Evolutionary conservation across 2,888 invertebrate species (phyloP), one percentile per base, ranked within the genome.

Genomic region (Tinea pellionella): DNA sequence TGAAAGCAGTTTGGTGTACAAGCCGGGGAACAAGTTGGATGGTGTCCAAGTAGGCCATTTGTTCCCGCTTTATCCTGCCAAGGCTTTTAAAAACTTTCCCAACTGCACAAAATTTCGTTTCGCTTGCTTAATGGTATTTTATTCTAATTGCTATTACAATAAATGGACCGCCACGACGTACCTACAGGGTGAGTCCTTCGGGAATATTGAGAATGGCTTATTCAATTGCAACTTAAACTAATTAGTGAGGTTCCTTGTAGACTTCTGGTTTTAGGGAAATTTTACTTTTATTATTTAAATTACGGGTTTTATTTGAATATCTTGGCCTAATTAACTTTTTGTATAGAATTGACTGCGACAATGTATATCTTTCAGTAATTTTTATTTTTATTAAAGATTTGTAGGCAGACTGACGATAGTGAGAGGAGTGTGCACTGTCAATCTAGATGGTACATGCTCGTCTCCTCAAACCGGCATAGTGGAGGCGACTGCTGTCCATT

Each of bases 1-100:
- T n/a, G n/a, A 24, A 24, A 24, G 24, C 2, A 24, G 6, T 24
- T 3, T 24, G 6, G 6, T 24, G 24, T 37, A 9, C 6, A 9
- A 37, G 9, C 4, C 12, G 13, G 47, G 13, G 15, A 16, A 24
- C 53, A 18, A 53, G 18, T 24, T 57, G 57, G 57, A 32, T 13
- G 4, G 6, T 32, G n/a, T 57, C 57, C 57, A 57, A 57, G 57
- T 57, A 32, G 57, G 57, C 32, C 57, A 32, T 15, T n/a, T 24
- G 15, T 24, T 55, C 57, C 32, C 15, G 19, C 47, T 24, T 55
- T 29, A 29, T 57, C 15, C 16, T 57, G 57, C 32, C 57, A 57
- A 32, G 13, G 57, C 32, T 57, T 32, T 57, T 16, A 32, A 55
- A 32, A 57, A 57, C 24, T 53, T 53, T 53, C 53, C 8, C 53